Conservation (phyloP, 2,888 invertebrate species). For the Plutella xylostella region DNA sequence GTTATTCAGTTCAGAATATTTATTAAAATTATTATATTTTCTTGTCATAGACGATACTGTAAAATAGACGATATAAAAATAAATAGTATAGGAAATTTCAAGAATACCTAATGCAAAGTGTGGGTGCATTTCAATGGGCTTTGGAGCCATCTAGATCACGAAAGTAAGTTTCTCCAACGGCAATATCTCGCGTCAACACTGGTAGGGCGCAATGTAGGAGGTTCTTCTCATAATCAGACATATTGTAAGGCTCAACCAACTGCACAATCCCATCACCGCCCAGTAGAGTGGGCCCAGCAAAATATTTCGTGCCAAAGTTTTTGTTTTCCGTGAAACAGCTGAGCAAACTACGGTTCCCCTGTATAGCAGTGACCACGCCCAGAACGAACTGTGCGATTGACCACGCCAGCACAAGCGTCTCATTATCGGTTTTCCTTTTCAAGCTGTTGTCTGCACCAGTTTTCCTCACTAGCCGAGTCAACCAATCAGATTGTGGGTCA, state of each 20-base stretch:
- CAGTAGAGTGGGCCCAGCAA: conserved; percentile 37
- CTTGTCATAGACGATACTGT: too few relatives aligned
- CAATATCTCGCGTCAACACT: conserved; percentile 32
- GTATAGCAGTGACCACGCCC: conserved; percentile 32
- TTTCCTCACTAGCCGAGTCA: conserved; percentile 37
- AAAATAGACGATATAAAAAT: too few relatives aligned
- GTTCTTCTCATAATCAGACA: conserved; percentile 33
- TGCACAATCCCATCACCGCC: conserved; percentile 33
- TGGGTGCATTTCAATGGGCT: too few relatives aligned
- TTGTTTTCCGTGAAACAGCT: conserved; percentile 39
- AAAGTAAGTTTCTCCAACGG: conserved; percentile 32
- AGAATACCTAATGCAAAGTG: too few relatives aligned
- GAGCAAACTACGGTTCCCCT: conserved; percentile 29
- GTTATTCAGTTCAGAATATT: too few relatives aligned
- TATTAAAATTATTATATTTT: too few relatives aligned
- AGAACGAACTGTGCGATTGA: conserved; percentile 40
- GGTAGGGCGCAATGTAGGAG: conserved; percentile 29
- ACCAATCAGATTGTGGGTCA: conserved; percentile 28
- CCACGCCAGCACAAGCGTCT: conserved; percentile 38
- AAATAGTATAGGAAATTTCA: too few relatives aligned
- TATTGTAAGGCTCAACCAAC: conserved; percentile 26
- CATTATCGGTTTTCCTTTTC: conserved; percentile 35
- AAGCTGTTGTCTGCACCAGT: conserved; percentile 36
- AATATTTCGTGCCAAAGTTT: conserved; percentile 41
- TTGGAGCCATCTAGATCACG: too few relatives aligned